Conservation (phyloP, 92 coral and sea anemone genomes). For the Actinostola sp. region DNA sequence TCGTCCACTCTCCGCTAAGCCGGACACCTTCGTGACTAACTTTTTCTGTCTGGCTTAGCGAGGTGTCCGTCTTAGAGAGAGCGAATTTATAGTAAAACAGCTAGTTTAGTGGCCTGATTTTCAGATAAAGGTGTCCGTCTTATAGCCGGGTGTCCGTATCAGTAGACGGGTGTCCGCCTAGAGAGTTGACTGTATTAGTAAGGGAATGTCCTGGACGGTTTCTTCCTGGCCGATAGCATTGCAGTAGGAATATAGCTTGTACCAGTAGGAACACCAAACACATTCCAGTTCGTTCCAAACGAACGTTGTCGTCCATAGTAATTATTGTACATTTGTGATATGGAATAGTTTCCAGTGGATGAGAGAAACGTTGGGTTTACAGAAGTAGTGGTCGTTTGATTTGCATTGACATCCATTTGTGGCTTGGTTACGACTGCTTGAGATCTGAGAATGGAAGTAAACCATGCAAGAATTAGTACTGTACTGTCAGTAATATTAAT, state of each 20-base stretch:
- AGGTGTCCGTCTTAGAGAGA: too few relatives aligned
- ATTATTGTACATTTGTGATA: conserved; percentile 60
- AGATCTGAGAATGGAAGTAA: background rate
- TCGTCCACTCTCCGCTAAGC: too few relatives aligned
- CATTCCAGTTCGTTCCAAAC: conserved; percentile 90
- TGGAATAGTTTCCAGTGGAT: conserved; percentile 74
- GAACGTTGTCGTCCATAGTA: conserved; percentile 55
- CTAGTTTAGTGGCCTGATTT: too few relatives aligned
- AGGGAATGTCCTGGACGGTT: conserved; percentile 7
- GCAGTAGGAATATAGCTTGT: conserved; percentile 10
- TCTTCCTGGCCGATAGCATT: conserved; percentile 6
- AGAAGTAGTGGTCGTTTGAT: conserved; percentile 20
- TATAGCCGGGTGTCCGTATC: too few relatives aligned
- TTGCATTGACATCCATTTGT: conserved; percentile 8
- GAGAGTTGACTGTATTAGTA: background rate
- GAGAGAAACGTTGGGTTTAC: conserved; percentile 45
- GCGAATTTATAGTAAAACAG: too few relatives aligned
- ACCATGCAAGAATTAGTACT: background rate
- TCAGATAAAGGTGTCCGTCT: too few relatives aligned
- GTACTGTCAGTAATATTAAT: background rate
- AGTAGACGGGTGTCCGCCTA: background rate
- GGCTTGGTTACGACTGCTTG: background rate
- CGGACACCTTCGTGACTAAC: too few relatives aligned
- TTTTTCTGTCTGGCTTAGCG: too few relatives aligned
- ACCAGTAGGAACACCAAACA: conserved; percentile 82